Conservation (phyloP, 2,888 invertebrate species). For the Archips crataeganus region DNA sequence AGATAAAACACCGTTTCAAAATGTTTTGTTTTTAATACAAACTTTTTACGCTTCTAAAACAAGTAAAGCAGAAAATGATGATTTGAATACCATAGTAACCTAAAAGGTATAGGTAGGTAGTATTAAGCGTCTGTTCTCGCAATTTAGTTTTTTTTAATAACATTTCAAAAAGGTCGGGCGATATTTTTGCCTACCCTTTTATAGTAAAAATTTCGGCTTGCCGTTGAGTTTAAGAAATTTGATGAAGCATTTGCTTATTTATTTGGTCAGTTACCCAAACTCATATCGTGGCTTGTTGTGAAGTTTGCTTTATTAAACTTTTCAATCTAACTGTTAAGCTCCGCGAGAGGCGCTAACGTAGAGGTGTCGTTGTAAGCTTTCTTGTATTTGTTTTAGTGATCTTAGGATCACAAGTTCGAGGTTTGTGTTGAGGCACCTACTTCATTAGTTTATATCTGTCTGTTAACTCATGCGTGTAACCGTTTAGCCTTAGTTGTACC, state of each 20-base stretch:
- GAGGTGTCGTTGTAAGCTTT: not conserved
- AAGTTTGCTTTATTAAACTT: conserved; percentile 63
- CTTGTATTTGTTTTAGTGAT: conserved; percentile 2
- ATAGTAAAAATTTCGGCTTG: conserved; percentile 23
- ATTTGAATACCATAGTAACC: too few species aligned
- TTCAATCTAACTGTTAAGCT: conserved; percentile 53
- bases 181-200: not conserved
- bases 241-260: conserved; percentile 39
- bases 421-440: not conserved
- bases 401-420: not conserved
- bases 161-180: not conserved
- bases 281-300: conserved; percentile 47
- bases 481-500: too few species aligned
- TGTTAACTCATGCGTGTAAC: too few species aligned
- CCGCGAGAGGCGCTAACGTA: conserved; percentile 19
- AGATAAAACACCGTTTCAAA: too few species aligned
- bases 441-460: not conserved
- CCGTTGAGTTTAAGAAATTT: conserved; percentile 46
- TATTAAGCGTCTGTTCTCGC: too few species aligned
- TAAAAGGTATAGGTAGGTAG: too few species aligned
- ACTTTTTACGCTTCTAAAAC: too few species aligned
- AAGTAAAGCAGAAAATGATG: too few species aligned
- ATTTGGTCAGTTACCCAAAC: conserved; percentile 36
- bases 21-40: too few species aligned
- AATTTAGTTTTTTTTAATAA: not conserved